Evolutionary conservation across 2,113 vertebrate species (phyloP).

Genomic region (Pelodiscus sinensis): DNA sequence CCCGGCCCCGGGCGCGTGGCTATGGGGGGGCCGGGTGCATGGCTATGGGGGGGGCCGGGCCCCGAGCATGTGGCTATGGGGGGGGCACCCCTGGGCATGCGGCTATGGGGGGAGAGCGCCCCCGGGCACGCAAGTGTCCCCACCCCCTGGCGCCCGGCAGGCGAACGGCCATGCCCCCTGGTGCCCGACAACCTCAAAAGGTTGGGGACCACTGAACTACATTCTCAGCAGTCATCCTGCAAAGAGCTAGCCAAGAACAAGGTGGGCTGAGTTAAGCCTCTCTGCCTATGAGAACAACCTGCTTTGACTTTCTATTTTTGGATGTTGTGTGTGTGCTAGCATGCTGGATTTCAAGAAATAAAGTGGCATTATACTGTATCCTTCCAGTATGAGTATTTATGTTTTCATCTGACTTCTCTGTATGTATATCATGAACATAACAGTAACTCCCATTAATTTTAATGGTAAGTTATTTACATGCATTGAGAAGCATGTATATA

Average conservation of each 20-base stretch:
- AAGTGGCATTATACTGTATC: background rate
- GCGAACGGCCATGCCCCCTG: too few species aligned
- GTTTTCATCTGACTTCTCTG: background rate
- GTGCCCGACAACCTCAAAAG: too few species aligned
- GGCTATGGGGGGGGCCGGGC: too few species aligned
- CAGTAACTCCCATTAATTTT: constrained; percentile 36
- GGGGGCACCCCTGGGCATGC: too few species aligned
- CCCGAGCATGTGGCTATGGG: too few species aligned
- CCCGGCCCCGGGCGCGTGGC: too few species aligned
- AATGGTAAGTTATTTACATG: constrained; percentile 4
- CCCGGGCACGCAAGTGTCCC: too few species aligned
- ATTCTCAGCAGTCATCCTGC: background rate
- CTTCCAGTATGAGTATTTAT: background rate
- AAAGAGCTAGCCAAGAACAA: background rate
- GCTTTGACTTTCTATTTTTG: background rate
- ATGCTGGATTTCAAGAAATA: background rate
- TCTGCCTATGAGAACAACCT: background rate
- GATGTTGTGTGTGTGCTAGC: background rate
- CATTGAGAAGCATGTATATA: background rate
- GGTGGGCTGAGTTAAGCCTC: background rate
- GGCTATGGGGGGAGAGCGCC: too few species aligned
- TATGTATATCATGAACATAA: background rate
- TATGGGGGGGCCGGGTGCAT: too few species aligned
- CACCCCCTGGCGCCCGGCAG: too few species aligned
- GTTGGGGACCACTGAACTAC: too few species aligned